Percentiles rank a stretch among this genome's conserved stretches.
phyloP scores from a whole-genome alignment of 2,888 invertebrate genomes.

The Leptopterna dolabrata region DNA sequence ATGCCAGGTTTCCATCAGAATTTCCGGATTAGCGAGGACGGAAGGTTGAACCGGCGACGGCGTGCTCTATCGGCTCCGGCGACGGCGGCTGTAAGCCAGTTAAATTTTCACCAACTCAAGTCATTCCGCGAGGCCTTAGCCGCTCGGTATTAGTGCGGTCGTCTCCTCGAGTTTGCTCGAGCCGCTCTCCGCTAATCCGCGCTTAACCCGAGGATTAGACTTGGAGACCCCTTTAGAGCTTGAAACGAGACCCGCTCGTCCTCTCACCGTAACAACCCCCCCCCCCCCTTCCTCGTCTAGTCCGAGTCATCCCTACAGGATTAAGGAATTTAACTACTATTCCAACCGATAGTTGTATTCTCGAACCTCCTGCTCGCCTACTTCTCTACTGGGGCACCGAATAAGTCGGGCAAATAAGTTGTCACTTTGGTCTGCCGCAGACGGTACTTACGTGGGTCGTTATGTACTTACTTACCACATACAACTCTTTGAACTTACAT shows the following conservation, averaged over 20 bases:
- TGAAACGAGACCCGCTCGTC: not conserved
- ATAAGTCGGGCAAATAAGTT: too few species aligned
- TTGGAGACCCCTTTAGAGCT: not conserved
- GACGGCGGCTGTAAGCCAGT: not conserved
- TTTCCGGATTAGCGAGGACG: too few species aligned
- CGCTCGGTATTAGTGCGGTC: not conserved
- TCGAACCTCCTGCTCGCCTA: not conserved
- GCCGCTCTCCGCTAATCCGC: conserved; percentile 31
- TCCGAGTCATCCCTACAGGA: not conserved
- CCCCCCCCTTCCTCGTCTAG: not conserved
- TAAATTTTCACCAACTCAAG: conserved; percentile 30
- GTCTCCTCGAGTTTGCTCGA: conserved; percentile 27
- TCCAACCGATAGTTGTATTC: not conserved
- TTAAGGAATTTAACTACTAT: not conserved
- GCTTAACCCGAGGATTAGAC: conserved; percentile 24
- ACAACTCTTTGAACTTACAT: too few species aligned
- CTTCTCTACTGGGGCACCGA: not conserved
- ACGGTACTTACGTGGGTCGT: too few species aligned
- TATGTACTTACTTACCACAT: too few species aligned
- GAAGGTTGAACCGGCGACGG: too few species aligned
- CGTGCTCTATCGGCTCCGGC: not conserved
- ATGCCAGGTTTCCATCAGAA: too few species aligned
- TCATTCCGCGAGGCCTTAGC: conserved; percentile 15
- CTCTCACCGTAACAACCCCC: not conserved
- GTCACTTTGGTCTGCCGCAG: too few species aligned